Base-by-base conservation (phyloP, 2,888 invertebrate species). In the Caenorhabditis afra region DNA sequence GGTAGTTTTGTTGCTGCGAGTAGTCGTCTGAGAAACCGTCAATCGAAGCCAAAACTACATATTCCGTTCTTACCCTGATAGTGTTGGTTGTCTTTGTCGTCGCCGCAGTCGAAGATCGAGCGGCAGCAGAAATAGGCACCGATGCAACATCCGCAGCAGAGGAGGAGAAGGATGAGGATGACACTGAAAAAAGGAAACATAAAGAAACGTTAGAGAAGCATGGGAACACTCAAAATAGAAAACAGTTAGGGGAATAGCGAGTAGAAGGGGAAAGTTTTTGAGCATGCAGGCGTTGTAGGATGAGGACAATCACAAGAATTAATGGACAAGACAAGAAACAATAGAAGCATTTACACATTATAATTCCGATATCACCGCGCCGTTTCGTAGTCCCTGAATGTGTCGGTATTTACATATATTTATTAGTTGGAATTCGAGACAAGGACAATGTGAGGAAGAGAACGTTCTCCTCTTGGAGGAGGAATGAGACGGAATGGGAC, bases 121-220 rank as follows among this genome's bases (percentile, higher is more conserved):
- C 86, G 82, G 70, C 87, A 88, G 55, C 85, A 81, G 47, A 74
- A 78, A 78, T 86, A 89, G 53, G 83, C 85, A 37, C 86, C 73
- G 50, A 85, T 67, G 73, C 84, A 87, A 39, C 87, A 85, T 50
- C 87, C 87, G 75, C 88, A 89, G 53, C 84, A 85, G 55, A 82
- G 18, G 22, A 88, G 79, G 12, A 88, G 83, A 10, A 86, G 67
- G 53, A 86, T 61, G 18, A 89, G 35, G 65, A 89, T 23, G 67
- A 89, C 75, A 65, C 89, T 89, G 85, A 68, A 88, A 83, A n/a
- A n/a, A n/a, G n/a, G n/a, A n/a, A n/a, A n/a, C n/a, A 52, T 16
- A 20, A 5, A 5, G 10, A 41, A 41, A 57, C 18, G 2, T 12
- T 12, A 47, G 12, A 20, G 7, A 8, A 16, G 44, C n/a, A n/a